Conservation (phyloP, 2,113 vertebrate genomes). For the Riparia riparia region DNA sequence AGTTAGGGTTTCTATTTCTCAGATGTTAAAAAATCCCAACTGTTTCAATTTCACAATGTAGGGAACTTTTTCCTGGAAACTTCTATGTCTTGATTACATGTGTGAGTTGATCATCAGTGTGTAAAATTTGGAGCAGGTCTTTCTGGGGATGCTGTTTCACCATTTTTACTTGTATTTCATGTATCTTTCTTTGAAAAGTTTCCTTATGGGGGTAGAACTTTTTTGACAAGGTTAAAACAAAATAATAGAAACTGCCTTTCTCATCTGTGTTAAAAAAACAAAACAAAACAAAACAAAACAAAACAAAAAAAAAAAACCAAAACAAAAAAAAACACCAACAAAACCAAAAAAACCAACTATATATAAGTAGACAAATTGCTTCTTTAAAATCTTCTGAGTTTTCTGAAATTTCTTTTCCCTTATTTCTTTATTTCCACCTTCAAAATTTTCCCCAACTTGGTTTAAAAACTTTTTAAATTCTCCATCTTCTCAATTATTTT, state of each 20-base stretch:
- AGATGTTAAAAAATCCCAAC: rapidly evolving
- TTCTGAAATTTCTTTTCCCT: not conserved
- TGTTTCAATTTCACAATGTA: not conserved
- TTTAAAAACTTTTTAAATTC: not conserved
- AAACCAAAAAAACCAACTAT: too few relatives aligned
- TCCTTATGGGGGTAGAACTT: rapidly evolving
- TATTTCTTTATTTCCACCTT: not conserved
- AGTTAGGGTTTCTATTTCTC: not conserved
- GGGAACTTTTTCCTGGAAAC: not conserved
- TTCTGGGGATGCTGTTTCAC: not conserved
- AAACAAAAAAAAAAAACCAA: too few relatives aligned
- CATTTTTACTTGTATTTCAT: not conserved
- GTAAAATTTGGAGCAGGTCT: not conserved
- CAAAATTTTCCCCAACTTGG: not conserved
- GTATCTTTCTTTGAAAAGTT: not conserved
- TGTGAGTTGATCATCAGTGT: not conserved
- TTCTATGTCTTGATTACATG: not conserved
- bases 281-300: too few relatives aligned
- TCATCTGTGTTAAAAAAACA: not conserved
- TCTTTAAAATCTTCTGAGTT: not conserved
- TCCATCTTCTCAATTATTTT: not conserved
- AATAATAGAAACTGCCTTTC: not conserved
- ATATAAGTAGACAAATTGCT: not conserved
- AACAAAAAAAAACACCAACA: too few relatives aligned
- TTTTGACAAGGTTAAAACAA: not conserved